These are phyloP conservation scores for Drosophila sturtevanti DNA, from an alignment of 1,140 invertebrate genomes.

Conservation along the genomic window DNA sequence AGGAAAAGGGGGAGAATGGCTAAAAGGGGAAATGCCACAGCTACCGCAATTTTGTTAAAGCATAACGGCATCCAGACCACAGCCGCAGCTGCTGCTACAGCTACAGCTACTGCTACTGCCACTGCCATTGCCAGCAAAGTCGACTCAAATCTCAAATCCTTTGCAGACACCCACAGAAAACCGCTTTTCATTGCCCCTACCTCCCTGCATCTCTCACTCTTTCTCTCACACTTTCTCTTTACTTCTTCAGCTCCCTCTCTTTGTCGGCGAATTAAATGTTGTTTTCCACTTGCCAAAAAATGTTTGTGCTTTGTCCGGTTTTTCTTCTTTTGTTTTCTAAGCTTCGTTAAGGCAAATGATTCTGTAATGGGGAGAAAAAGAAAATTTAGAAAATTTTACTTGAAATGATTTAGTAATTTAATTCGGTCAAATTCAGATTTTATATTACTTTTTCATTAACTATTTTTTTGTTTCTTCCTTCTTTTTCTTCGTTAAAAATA, in stretches of 20 bases:
- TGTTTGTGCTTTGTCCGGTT: slow-evolving; percentile 17
- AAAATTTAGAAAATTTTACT: neutral
- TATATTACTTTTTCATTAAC: neutral
- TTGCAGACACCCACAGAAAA: slow-evolving; percentile 1
- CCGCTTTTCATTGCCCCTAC: neutral
- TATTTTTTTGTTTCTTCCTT: neutral
- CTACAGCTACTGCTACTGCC: neutral
- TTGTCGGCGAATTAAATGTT: slow-evolving; percentile 48
- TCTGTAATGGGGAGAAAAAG: neutral
- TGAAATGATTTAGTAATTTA: neutral
- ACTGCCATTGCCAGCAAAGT: slow-evolving; percentile 45
- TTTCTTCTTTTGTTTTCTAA: neutral
- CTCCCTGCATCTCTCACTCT: neutral
- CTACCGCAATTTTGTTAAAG: slow-evolving; percentile 78
- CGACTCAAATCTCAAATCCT: slow-evolving; percentile 41
- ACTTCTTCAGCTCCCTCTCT: no score
- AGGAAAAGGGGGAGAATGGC: slow-evolving; percentile 20
- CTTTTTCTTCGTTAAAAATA: neutral
- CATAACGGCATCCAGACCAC: slow-evolving; percentile 64
- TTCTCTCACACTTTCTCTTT: no score
- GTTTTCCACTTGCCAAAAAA: slow-evolving; percentile 31
- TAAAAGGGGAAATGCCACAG: slow-evolving; percentile 45
- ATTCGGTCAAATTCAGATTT: neutral
- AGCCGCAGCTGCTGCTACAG: slow-evolving; percentile 37
- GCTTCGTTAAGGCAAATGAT: slow-evolving; percentile 29